These are phyloP conservation scores for Unio delphinus DNA, from an alignment of 2,888 invertebrate species.

Conservation along the genomic window DNA sequence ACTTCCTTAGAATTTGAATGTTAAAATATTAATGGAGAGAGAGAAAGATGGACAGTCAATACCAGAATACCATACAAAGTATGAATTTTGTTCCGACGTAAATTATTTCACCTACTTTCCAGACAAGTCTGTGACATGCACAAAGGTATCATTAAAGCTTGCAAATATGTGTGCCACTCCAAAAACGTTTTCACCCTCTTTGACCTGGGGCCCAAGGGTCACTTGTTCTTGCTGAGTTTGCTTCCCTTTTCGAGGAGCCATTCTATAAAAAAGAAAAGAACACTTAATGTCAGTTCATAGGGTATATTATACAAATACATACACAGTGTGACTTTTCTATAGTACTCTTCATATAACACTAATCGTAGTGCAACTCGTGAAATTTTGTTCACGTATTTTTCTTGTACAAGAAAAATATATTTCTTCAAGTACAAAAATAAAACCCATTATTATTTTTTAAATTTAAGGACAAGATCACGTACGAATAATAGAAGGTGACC, in stretches of 20 bases:
- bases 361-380: too few relatives aligned
- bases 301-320: not conserved
- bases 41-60: not conserved
- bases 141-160: slow-evolving; percentile 99
- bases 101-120: slow-evolving; percentile 79
- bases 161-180: slow-evolving; percentile 99
- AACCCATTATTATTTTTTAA: too few relatives aligned
- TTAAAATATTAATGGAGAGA: not conserved
- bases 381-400: too few relatives aligned
- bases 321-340: too few relatives aligned
- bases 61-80: not conserved
- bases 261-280: slow-evolving; percentile 68
- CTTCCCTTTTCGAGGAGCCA: slow-evolving; percentile 99
- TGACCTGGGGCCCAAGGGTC: slow-evolving; percentile 94
- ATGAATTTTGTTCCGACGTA: not conserved
- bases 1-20: too few relatives aligned
- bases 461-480: too few relatives aligned
- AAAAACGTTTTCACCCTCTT: slow-evolving; percentile 97
- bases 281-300: not conserved
- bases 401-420: too few relatives aligned
- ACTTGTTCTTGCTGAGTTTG: slow-evolving; percentile 95
- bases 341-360: too few relatives aligned
- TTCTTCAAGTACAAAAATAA: too few relatives aligned
- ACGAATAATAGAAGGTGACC: too few relatives aligned
- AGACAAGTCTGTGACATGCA: slow-evolving; percentile 99